These are phyloP conservation scores for Dromaius novaehollandiae DNA, from an alignment of 2,113 vertebrate genomes.

Conservation along the genomic window DNA sequence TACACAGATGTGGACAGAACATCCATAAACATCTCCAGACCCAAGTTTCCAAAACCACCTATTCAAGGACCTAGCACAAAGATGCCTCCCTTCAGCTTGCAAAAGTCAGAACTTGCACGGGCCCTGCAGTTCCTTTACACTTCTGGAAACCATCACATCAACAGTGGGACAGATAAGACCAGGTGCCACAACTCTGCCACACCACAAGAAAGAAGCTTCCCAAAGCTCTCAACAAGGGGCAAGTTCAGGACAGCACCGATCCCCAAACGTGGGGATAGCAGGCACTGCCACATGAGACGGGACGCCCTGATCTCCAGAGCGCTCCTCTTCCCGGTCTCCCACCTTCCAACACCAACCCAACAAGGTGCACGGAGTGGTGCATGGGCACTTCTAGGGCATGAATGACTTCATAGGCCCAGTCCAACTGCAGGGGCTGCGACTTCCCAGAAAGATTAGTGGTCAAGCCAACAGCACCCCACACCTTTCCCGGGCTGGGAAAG, in stretches of 20 bases:
- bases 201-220: not conserved
- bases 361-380: fast-evolving
- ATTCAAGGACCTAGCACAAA: not conserved
- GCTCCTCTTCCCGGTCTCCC: not conserved
- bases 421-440: not conserved
- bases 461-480: not conserved
- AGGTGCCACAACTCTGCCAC: fast-evolving
- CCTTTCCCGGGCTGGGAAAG: fast-evolving
- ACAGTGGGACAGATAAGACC: fast-evolving
- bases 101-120: not conserved
- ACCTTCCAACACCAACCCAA: fast-evolving
- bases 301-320: fast-evolving
- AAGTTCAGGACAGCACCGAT: not conserved
- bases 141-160: not conserved
- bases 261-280: fast-evolving
- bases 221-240: fast-evolving
- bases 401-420: fast-evolving
- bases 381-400: fast-evolving
- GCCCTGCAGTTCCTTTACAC: not conserved
- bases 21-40: not conserved
- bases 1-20: fast-evolving
- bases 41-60: not conserved
- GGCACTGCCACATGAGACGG: no score
- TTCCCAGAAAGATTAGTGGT: not conserved
- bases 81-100: not conserved